Base-by-base conservation (phyloP, 1,140 invertebrate genomes). In the Saccostrea echinata region DNA sequence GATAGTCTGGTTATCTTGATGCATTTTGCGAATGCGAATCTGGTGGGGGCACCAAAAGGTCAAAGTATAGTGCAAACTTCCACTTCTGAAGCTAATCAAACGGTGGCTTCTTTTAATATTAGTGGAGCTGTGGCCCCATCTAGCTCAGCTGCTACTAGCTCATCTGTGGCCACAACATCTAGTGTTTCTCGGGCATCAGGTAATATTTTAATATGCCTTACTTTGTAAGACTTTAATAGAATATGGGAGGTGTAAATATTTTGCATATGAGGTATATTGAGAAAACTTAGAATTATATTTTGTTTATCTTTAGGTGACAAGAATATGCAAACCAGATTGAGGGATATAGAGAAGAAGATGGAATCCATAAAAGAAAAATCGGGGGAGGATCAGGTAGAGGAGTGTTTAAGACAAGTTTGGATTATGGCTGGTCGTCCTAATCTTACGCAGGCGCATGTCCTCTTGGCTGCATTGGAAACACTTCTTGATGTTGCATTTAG, bases 391-490 rank as follows among this genome's bases (percentile, higher is more conserved):
- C 84, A 86, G 80, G 55, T 86, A 33, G 80, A 52, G n/a, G 84
- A 88, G 18, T 55, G 52, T 61, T 85, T 88, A 24, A 30, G 8
- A 64, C 84, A 88, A n/a, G 57, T 88, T n/a, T 51, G 71, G 9
- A 85, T 88, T 3, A 27, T 88, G n/a, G 68, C 84, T 3, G 24
- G 57, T 30, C 52, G 76, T 27, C 87, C 87, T 27, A 83, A 64
- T 21, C 35, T 85, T n/a, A 88, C 87, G 18, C 43, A 57, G 11
- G 24, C 87, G 64, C 52, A 57, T 27, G 87, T 85, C 8, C 30
- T 88, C 27, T 21, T 88, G 13, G 84, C 87, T 33, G 84, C 87
- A 16, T 21, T 88, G 18, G 87, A 86, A 83, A 27, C 80, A 43
- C 18, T 88, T 64, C 84, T 88, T 64, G 43, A 13, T 35, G 84